phyloP scores from a whole-genome alignment of 2,888 invertebrate genomes.

The Drosophila pseudotakahashii region DNA sequence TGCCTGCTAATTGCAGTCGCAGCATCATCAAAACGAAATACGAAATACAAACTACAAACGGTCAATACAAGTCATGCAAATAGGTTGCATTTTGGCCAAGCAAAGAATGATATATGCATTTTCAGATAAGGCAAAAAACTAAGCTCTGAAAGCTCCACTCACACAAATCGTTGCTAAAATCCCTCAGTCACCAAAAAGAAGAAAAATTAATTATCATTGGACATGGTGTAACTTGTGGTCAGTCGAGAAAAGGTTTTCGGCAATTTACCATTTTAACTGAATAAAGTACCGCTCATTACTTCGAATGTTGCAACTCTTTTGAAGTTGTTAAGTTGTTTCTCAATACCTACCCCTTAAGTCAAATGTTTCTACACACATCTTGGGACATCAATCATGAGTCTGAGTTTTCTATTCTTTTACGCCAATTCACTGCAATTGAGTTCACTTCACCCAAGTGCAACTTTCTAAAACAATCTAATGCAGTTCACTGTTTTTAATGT shows the following conservation, averaged over 20 bases:
- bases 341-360: background rate
- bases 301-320: background rate
- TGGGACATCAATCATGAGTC: background rate
- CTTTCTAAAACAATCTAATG: background rate
- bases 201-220: conserved; percentile 12
- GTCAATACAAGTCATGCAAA: conserved; percentile 21
- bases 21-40: conserved; percentile 1
- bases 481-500: too few species aligned
- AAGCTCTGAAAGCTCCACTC: conserved; percentile 13
- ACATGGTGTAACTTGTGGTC: conserved; percentile 7
- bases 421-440: background rate
- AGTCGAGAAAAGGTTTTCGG: background rate
- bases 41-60: background rate
- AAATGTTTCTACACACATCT: background rate
- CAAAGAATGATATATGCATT: conserved; percentile 21
- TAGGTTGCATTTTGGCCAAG: conserved; percentile 14
- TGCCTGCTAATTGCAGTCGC: conserved; percentile 14
- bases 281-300: background rate
- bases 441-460: background rate
- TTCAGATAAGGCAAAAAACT: conserved; percentile 3
- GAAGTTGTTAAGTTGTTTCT: background rate
- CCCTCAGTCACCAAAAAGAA: background rate
- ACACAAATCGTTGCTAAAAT: background rate
- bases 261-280: background rate
- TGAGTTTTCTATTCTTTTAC: background rate